Conservation (phyloP, 2,888 invertebrate genomes). For the Apodemia zela region DNA sequence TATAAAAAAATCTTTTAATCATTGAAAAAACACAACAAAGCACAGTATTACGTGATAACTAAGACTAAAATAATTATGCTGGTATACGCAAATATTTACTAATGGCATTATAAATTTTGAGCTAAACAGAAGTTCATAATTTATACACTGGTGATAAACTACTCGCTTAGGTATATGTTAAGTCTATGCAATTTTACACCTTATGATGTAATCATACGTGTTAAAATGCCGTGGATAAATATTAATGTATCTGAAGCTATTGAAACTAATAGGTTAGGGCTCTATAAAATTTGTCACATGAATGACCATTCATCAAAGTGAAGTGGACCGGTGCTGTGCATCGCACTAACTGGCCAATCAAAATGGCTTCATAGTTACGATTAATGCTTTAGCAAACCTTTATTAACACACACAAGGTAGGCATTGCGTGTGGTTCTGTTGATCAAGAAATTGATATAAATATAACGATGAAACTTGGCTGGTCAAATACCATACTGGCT, state of each 20-base stretch:
- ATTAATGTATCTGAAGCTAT: constrained; percentile 29
- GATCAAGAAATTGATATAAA: too few relatives aligned
- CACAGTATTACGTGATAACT: neutral
- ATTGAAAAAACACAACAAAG: too few relatives aligned
- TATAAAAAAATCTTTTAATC: too few relatives aligned
- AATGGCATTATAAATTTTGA: constrained; percentile 35
- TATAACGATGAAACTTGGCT: too few relatives aligned
- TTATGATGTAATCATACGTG: neutral
- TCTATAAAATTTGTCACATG: constrained; percentile 47
- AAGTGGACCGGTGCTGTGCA: constrained; percentile 38
- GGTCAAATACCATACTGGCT: too few relatives aligned
- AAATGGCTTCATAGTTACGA: constrained; percentile 21
- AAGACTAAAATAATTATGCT: constrained; percentile 15
- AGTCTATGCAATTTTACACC: neutral
- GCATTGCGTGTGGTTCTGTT: neutral
- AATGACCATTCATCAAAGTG: constrained; percentile 48
- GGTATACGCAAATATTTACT: constrained; percentile 32
- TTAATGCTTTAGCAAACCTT: constrained; percentile 13
- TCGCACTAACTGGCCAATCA: constrained; percentile 31
- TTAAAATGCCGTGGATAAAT: constrained; percentile 25
- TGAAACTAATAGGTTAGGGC: constrained; percentile 40
- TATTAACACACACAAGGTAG: neutral
- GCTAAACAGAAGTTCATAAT: constrained; percentile 32
- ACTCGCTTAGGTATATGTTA: neutral
- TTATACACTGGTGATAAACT: constrained; percentile 25